Evolutionary conservation across 2,888 invertebrate genomes (phyloP), one percentile per base, ranked within the genome.

Genomic region (Andrena bucephala): DNA sequence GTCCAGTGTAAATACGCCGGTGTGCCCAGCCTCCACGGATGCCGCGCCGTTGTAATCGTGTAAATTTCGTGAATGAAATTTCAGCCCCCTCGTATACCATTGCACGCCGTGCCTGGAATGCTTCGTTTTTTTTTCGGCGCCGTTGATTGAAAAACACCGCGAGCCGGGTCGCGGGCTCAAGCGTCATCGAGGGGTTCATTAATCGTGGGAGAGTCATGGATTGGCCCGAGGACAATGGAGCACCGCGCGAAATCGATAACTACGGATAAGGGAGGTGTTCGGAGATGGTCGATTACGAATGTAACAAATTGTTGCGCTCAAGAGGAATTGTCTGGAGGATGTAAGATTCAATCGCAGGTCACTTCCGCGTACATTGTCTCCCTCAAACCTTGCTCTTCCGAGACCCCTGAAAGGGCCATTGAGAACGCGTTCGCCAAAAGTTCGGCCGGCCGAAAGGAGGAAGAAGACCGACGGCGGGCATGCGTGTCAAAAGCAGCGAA

Each of bases 51-150:
- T 42, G 62, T 63, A 54, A 70, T 52, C 54, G 69, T 69, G 65
- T 5, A 57, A 54, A 50, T 36, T 68, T 83, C 69, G 63, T 83
- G 81, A 83, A 83, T 83, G 82, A 81, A 76, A 76, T 59, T 76
- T 81, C 69, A 73, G 73, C 72, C 82, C 82, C 68, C 59, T 20
- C 1, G 52, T 50, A 29, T 24, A 50, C 62, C 67, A 70, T 24
- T 50, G 60, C 60, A 36, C 62, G 42, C 62, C 20, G 69, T 59
- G 69, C 62, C 83, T 69, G 78, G 69, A 24, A 68, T 33, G 48
- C 24, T 50, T 57, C 1, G 6, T 33, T 24, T 27, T 24, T 6
- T 2, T 20, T 5, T 29, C 4, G 8, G 31, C 20, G 0, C 52
- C 1, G 48, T 36, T 63, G 59, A n/a, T 65, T 66, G 72, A 59